Evolutionary conservation across 2,113 vertebrate species (phyloP), one percentile per base, ranked within the genome.

Genomic region (Rhynchopsitta pachyrhyncha): DNA sequence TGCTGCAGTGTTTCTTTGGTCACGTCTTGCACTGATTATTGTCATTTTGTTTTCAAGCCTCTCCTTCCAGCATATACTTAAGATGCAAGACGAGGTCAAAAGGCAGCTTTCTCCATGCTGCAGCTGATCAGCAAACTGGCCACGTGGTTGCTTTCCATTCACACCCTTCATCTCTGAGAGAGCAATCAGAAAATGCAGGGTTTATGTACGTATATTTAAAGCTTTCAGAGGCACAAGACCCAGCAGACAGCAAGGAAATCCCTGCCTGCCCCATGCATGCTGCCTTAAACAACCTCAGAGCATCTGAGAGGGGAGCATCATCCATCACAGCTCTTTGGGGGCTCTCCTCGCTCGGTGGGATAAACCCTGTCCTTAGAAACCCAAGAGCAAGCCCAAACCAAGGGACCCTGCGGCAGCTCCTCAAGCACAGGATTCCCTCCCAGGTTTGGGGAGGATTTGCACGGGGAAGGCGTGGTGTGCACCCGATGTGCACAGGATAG

Each of bases 401-500:
- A 22, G 22, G 35, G 55, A 13, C 9, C 25, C 19, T 16, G 63
- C 25, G 11, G 53, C 25, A 23, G 53, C 24, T 74, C 53, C 53
- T 13, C 60, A 9, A 31, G 50, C 33, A 5, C 39, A 10, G 55
- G 35, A 31, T 55, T 63, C 23, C 35, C 49, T 17, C 53, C 18
- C 13, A 1, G 18, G 10, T n/a, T 23, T 60, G 69, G 44, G 44
- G 17, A 44, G 28, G 28, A 7, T 39, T 35, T 10, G 42, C 1
- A 0, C 4, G 28, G 33, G 42, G 64, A 46, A 44, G 41, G 31
- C 6, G 1, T 2, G 41, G 17, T 2, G 53, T 8, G 3, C 17
- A 1, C 23, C 41, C 57, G 33, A 4, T 14, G 5, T 0, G 8
- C 27, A 1, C 47, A 4, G n/a, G 28, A 2, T 6, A 10, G 15